A percentile compares a stretch with the other conserved stretches of the same genome.
Conservation (phyloP, 1,140 invertebrate genomes). For the Neodiprion lecontei region DNA sequence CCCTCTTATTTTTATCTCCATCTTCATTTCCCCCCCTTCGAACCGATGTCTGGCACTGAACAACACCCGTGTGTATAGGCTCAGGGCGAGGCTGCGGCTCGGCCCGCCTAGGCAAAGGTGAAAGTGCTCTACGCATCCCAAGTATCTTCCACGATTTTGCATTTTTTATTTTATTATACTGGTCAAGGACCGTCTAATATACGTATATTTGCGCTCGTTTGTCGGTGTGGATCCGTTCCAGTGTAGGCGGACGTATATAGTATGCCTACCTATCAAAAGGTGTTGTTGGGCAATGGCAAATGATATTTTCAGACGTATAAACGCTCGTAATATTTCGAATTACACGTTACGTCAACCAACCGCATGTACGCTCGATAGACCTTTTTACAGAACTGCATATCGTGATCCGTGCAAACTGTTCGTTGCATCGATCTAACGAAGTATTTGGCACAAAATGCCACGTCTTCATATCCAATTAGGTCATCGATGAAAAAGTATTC, state of each 20-base stretch:
- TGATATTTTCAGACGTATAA: not conserved
- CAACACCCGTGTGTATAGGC: not conserved
- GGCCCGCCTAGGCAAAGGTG: conserved; percentile 27
- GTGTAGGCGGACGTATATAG: conserved; percentile 31
- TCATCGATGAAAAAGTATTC: too few relatives aligned
- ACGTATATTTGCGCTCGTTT: too few relatives aligned
- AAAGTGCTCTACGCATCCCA: conserved; percentile 40
- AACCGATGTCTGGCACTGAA: not conserved
- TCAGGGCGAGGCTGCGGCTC: conserved; percentile 19
- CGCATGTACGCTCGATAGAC: not conserved
- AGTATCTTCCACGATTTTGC: conserved; percentile 38
- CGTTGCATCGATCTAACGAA: conserved; percentile 21
- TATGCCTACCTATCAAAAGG: conserved; percentile 21
- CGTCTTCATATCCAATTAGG: too few relatives aligned
- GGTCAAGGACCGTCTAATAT: conserved; percentile 38
- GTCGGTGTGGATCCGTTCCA: conserved; percentile 10
- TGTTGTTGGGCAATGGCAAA: conserved; percentile 11
- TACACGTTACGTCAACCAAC: not conserved
- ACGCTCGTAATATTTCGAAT: conserved; percentile 8
- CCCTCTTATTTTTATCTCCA: too few relatives aligned
- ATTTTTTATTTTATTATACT: conserved; percentile 36
- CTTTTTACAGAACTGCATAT: conserved; percentile 10
- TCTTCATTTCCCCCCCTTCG: too few relatives aligned
- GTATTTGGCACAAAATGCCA: too few relatives aligned
- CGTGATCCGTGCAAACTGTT: conserved; percentile 10